Conservation (phyloP, 2,113 vertebrate species). For the Physeter macrocephalus region DNA sequence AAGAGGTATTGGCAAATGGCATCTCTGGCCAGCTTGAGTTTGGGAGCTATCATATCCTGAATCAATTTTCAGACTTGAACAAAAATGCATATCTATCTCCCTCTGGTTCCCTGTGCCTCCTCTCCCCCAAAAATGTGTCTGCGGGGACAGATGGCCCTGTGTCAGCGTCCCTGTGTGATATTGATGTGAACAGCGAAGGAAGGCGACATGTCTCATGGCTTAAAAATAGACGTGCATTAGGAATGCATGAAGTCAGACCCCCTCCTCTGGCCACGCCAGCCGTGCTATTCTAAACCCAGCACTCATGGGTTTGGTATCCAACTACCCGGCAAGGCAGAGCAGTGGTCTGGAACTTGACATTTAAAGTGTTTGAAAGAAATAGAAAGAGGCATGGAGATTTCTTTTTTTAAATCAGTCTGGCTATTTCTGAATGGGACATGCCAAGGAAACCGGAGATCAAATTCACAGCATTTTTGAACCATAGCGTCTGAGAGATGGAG, state of each 20-base stretch:
- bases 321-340: slow-evolving; percentile 49
- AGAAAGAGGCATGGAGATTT: slow-evolving; percentile 55
- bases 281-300: slow-evolving; percentile 51
- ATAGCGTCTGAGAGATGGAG: not conserved
- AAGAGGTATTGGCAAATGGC: not conserved
- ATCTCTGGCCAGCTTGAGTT: not conserved
- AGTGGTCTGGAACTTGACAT: slow-evolving; percentile 72
- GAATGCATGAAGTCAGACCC: slow-evolving; percentile 55
- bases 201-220: slow-evolving; percentile 57
- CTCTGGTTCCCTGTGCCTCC: slow-evolving; percentile 12
- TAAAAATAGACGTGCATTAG: slow-evolving; percentile 69
- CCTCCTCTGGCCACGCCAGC: slow-evolving; percentile 58
- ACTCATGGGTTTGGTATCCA: slow-evolving; percentile 46
- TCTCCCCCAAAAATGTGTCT: slow-evolving; percentile 47
- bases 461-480: slow-evolving; percentile 42
- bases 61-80: slow-evolving; percentile 43
- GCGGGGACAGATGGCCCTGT: slow-evolving; percentile 73
- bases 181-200: slow-evolving; percentile 64
- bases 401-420: slow-evolving; percentile 68
- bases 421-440: slow-evolving; percentile 72
- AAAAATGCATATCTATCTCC: slow-evolving; percentile 11
- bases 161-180: slow-evolving; percentile 71
- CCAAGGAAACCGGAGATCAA: slow-evolving; percentile 20
- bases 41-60: not conserved
- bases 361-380: slow-evolving; percentile 65